phyloP scores from a whole-genome alignment of 23 tunicate species.

The Trididemnum clinides region DNA sequence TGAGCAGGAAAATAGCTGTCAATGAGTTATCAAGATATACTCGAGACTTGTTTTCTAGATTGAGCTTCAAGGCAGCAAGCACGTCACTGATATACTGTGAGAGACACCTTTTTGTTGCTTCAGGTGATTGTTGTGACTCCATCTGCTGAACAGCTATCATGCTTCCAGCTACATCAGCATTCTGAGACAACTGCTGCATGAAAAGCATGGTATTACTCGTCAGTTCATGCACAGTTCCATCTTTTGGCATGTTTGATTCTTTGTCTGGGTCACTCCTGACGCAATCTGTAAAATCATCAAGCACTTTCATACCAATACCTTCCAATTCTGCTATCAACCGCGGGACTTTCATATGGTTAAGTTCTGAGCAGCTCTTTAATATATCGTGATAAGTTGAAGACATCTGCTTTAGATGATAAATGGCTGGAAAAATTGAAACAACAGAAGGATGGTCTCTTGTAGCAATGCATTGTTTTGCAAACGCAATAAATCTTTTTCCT shows the following conservation, averaged over 20 bases:
- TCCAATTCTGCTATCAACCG: conserved; percentile 76
- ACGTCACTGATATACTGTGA: conserved; percentile 71
- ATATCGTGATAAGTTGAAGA: conserved; percentile 41
- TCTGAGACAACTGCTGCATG: conserved; percentile 83
- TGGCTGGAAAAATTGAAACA: conserved; percentile 85
- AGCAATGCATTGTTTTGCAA: conserved; percentile 78
- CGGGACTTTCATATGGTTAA: conserved; percentile 38
- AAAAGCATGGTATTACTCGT: conserved; percentile 95
- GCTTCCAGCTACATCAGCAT: conserved; percentile 86
- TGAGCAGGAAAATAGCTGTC: conserved; percentile 80
- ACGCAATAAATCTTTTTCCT: conserved; percentile 71
- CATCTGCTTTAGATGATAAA: conserved; percentile 55
- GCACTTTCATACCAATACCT: conserved; percentile 52
- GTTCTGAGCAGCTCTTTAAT: conserved; percentile 44
- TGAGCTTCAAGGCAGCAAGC: conserved; percentile 78
- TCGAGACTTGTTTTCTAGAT: conserved; percentile 81
- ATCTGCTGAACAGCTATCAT: conserved; percentile 86
- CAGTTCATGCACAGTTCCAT: conserved; percentile 98
- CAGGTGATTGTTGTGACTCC: conserved; percentile 39
- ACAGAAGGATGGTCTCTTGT: conserved; percentile 86
- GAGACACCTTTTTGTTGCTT: conserved; percentile 31
- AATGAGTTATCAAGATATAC: conserved; percentile 77
- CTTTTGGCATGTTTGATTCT: conserved; percentile 97
- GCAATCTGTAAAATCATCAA: conserved; percentile 89
- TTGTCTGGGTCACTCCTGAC: conserved; percentile 91